These are phyloP conservation scores for Rhagoletis pomonella DNA, from an alignment of 1,140 invertebrate species.

Conservation along the genomic window DNA sequence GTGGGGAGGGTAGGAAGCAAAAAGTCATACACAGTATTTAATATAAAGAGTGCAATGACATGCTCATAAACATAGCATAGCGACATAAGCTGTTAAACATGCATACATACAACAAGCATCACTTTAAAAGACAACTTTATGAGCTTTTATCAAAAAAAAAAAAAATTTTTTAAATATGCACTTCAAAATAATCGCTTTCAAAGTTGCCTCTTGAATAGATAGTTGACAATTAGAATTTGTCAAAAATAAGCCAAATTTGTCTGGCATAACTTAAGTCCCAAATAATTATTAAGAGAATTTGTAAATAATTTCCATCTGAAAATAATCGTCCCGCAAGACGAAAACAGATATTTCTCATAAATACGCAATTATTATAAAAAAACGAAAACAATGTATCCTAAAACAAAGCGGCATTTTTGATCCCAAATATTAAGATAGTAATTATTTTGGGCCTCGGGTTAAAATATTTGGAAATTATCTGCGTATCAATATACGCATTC, in stretches of 20 bases:
- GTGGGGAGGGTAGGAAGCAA: not conserved
- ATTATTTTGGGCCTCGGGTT: too few species aligned
- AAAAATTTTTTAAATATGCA: not conserved
- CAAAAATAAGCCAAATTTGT: not conserved
- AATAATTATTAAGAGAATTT: too few species aligned
- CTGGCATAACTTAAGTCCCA: not conserved
- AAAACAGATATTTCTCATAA: too few species aligned
- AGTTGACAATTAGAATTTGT: not conserved
- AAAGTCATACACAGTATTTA: conserved; percentile 34
- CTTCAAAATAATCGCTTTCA: too few species aligned
- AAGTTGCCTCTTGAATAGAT: not conserved
- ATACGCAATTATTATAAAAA: too few species aligned
- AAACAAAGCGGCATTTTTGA: too few species aligned
- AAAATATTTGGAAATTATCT: too few species aligned
- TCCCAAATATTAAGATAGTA: too few species aligned
- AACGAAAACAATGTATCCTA: too few species aligned
- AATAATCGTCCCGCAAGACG: too few species aligned
- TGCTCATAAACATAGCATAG: not conserved
- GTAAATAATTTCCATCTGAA: too few species aligned
- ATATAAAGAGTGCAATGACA: conserved; percentile 48
- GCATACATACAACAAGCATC: not conserved
- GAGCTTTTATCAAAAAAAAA: not conserved
- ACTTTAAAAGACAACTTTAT: not conserved
- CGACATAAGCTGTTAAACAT: not conserved
- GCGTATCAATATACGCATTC: too few species aligned